Base-by-base conservation (phyloP, 2,113 vertebrate genomes). In the Fulmarus glacialis region DNA sequence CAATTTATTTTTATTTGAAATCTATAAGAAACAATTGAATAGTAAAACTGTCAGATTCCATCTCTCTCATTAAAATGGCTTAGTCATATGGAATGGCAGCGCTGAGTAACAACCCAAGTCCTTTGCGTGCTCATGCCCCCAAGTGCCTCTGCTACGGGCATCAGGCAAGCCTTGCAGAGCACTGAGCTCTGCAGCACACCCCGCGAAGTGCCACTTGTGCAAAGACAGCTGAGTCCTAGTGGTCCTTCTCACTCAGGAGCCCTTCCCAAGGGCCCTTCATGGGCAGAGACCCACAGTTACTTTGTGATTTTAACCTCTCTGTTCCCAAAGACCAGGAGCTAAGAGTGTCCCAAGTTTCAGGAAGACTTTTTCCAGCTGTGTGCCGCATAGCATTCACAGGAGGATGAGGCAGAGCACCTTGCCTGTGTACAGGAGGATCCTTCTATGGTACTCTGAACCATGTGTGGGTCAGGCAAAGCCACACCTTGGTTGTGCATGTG, bases 1-100 rank as follows among this genome's bases (percentile, higher is more conserved):
- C 77, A 80, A 93, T 96, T 96, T 89, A 55, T 82, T 96, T 94
- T 95, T 85, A 70, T 96, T 94, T 81, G 63, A 92, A 96, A 96
- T 90, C 89, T 93, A 52, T 21, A 20, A 87, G 80, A 82, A 96
- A 93, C 79, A 89, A 93, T 68, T 82, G 84, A 64, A 81, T 78
- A 92, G 72, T 70, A 90, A 77, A 95, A 70, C 89, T 89, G 72
- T 89, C 82, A 84, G 63, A 60, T 67, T 64, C 56, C 38, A 63
- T 26, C 78, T 83, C 47, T 60, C 67, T 47, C 67, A 77, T 78
- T 84, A 78, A 23, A 94, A 81, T 8, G 36, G 82, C 67, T 87
- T 77, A 59, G 79, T 63, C 78, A 58, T 3, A 68, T 90, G 38
- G 74, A 93, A 70, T 45, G 87, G 34, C 70, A 87, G 89, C 60